Evolutionary conservation across 2,113 vertebrate genomes (phyloP).

Genomic region (Pardalotus punctatus): DNA sequence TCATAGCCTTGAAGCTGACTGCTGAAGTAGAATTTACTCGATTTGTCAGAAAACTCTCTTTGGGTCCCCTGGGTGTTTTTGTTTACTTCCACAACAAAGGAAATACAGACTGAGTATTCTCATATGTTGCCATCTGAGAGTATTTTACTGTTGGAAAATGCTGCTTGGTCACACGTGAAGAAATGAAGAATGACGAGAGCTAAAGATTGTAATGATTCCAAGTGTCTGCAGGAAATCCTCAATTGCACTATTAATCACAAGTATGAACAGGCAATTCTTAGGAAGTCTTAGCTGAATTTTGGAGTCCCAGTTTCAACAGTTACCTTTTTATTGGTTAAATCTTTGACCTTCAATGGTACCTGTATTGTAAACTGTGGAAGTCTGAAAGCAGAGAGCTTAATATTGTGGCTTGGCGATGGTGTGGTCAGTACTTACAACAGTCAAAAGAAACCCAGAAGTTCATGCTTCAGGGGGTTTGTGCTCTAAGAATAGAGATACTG

Average conservation of each 20-base stretch:
- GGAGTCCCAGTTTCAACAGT: not conserved
- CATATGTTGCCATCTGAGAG: not conserved
- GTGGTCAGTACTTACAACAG: not conserved
- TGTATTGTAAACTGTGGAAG: not conserved
- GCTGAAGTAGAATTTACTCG: not conserved
- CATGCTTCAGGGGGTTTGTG: not conserved
- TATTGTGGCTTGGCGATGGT: accelerated
- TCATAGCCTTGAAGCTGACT: not conserved
- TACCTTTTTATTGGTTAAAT: not conserved
- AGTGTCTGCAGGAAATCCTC: not conserved
- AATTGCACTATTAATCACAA: not conserved
- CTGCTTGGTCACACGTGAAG: not conserved
- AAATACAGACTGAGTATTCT: not conserved
- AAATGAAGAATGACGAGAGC: not conserved
- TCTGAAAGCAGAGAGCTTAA: not conserved
- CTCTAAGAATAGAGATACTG: not conserved
- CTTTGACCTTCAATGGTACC: not conserved
- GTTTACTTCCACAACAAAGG: not conserved
- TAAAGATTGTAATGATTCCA: not conserved
- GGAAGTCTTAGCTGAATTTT: not conserved
- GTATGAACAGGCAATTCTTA: not conserved
- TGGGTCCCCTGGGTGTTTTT: not conserved
- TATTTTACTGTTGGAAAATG: not conserved
- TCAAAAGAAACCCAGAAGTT: not conserved
- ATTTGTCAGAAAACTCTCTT: not conserved